phyloP scores from a whole-genome alignment of 2,888 invertebrate species.

The Melanchra persicariae region DNA sequence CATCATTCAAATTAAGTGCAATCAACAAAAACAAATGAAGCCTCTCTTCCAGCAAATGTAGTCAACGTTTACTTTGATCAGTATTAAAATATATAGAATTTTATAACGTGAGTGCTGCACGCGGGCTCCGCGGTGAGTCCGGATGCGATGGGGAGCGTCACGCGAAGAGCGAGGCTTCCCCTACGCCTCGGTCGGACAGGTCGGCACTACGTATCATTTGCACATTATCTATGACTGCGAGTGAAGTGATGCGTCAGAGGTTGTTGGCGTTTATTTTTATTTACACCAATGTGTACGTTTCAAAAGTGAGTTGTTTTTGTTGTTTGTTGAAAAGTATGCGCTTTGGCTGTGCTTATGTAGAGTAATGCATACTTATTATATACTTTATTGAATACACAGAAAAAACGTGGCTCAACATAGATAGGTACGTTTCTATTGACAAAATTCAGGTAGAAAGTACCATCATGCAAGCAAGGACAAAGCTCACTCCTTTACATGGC shows the following conservation, averaged over 20 bases:
- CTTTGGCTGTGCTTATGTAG: too few species aligned
- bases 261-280: conserved; percentile 8
- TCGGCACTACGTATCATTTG: conserved; percentile 62
- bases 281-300: not conserved
- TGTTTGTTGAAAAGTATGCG: too few species aligned
- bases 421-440: not conserved
- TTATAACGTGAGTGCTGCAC: conserved; percentile 54
- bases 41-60: conserved; percentile 2
- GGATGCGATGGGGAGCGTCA: conserved; percentile 53
- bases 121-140: conserved; percentile 51
- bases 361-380: too few species aligned
- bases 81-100: conserved; percentile 57
- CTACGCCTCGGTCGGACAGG: conserved; percentile 46
- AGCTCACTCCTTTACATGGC: conserved; percentile 6
- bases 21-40: conserved; percentile 29
- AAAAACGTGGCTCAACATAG: too few species aligned
- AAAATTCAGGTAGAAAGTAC: not conserved
- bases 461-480: not conserved
- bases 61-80: conserved; percentile 48
- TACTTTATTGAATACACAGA: not conserved
- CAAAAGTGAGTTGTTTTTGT: too few species aligned
- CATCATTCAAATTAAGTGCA: not conserved
- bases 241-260: conserved; percentile 37
- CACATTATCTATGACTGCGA: conserved; percentile 55
- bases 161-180: conserved; percentile 58